Base-by-base conservation (phyloP, 2,888 invertebrate genomes). In the Nomada fabriciana region DNA sequence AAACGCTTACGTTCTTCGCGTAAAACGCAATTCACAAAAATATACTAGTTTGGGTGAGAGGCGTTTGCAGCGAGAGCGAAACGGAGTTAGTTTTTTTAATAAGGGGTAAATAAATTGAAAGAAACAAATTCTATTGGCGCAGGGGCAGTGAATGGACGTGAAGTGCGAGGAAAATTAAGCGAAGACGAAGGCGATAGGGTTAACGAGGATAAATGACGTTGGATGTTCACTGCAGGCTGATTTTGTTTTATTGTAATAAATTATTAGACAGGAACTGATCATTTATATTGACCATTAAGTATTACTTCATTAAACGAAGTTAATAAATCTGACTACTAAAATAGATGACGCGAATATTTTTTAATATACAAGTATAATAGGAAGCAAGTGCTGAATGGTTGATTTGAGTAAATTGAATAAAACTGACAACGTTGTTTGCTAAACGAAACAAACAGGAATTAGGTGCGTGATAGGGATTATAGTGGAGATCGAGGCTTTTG, bases 21-120 rank as follows among this genome's bases (percentile, higher is more conserved):
- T n/a, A 18, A 1, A 5, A 29, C 29, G 59, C 50, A 36, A 15
- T 71, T 47, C 57, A 15, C 67, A 53, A 25, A 75, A 75, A 68
- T 63, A 68, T 42, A 52, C 43, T 67, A 42, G 75, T 42, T 73
- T 36, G 68, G 71, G 55, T 18, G 70, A 70, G 77, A 80, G 25
- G 72, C 76, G 76, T 52, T 59, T 29, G 10, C 15, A 13, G 72
- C 13, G 65, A 65, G 50, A 67, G 71, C 20, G 60, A 67, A 36
- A 55, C 60, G 25, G 55, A 9, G 60, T 47, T 53, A 43, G 65
- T 50, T 42, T 57, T 47, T 70, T 70, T 80, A 71, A 80, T 61
- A 55, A 70, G 64, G 57, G 53, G 29, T 65, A 64, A 59, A 60
- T 64, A 70, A 59, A 43, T 36, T 36, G 36, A 36, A 1, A 0